Evolutionary conservation across 2,888 invertebrate species (phyloP), one percentile per base, ranked within the genome.

Genomic region (Mythimna albipuncta): DNA sequence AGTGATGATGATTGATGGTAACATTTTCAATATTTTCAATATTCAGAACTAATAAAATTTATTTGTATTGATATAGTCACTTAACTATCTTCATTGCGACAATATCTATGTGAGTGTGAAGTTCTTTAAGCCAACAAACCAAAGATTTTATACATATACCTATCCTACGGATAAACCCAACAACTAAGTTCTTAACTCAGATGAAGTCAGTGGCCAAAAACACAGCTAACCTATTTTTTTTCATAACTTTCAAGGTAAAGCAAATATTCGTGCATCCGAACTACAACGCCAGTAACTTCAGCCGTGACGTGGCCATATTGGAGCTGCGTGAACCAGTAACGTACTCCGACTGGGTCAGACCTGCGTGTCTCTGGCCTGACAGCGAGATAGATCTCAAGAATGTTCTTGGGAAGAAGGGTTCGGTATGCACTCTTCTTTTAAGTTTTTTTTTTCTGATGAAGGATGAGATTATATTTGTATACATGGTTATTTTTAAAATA

Each of bases 281-380:
- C 32, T 97, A 97, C 92, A 96, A 96, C 87, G 94, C 96, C 38
- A 93, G 95, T 0, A 95, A 94, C 0, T 97, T 96, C 87, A 96
- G 96, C 77, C 95, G 96, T 0, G 97, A 97, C 86, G 90, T 97
- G 52, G 97, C 97, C 2, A 92, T 97, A n/a, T 88, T 97, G 69
- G 93, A 93, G 52, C 91, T 97, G 52, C 91, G 94, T 0, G 95
- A 96, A 59, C 86, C 93, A 0, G 95, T 97, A 0, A 90, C 93
- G 11, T 97, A 96, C 88, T 95, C 96, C 0, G 95, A 96, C 76
- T 96, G 94, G 87, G 97, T 97, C 61, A 92, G 96, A 41, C 97
- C 97, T 0, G 96, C 97, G 13, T 97, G 97, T 83, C 92, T 97
- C n/a, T 97, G 97, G 97, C 95, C 95, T 0, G 96, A 96, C 44